These are phyloP conservation scores for Saxicola maurus DNA, from an alignment of 2,797 vertebrate species.

Conservation along the genomic window DNA sequence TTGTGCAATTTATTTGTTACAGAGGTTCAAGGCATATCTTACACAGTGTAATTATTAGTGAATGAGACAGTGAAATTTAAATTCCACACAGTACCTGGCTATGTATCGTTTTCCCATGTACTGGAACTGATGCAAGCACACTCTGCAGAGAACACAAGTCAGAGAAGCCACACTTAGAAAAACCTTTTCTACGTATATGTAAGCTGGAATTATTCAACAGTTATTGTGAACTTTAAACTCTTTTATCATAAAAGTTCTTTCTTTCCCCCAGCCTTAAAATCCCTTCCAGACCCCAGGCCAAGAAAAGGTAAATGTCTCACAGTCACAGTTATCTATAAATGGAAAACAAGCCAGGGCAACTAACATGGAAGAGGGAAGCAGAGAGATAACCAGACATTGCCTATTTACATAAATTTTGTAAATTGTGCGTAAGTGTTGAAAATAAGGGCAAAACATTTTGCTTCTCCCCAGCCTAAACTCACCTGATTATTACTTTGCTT, in stretches of 20 bases:
- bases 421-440: neutral
- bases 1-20: neutral
- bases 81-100: constrained; percentile 85
- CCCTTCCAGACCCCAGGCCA: neutral
- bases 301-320: neutral
- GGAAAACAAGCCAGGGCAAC: neutral
- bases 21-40: neutral
- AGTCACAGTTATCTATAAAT: neutral
- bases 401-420: neutral
- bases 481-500: neutral
- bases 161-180: neutral
- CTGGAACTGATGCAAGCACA: constrained; percentile 96
- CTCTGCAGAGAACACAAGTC: constrained; percentile 74
- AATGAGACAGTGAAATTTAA: neutral
- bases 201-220: neutral
- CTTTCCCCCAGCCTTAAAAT: neutral
- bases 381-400: neutral
- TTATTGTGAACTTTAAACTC: neutral
- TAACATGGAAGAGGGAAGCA: neutral
- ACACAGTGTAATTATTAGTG: neutral
- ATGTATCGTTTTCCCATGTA: constrained; percentile 97
- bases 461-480: neutral
- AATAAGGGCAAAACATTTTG: neutral
- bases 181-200: neutral
- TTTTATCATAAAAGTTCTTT: neutral